Base-by-base conservation (phyloP, 2,888 invertebrate genomes). In the Catocala sponsa region DNA sequence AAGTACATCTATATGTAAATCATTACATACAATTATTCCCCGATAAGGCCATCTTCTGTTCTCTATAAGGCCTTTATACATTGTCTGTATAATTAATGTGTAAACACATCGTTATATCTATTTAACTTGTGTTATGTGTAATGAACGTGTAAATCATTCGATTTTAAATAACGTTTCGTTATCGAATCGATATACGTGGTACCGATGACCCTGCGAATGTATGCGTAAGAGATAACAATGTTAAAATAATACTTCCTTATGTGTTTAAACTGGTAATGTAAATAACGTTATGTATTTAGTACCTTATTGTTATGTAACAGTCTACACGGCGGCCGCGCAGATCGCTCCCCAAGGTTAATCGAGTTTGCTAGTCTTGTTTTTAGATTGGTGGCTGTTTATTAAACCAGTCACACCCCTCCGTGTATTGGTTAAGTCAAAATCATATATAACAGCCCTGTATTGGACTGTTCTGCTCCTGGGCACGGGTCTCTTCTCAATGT, bases 171-270 rank as follows among this genome's bases (percentile, higher is more conserved):
- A 68, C 59, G 58, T 63, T 63, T 64, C 48, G 65, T 64, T 72
- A 77, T 64, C 62, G 64, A 58, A 62, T 65, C 25, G 25, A 25
- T 25, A 25, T 25, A 25, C 66, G 76, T 76, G 71, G 63, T 60
- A 53, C 54, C 54, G 63, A 74, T 64, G 77, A 71, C 75, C 75
- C 74, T 76, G 75, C 48, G 42, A 51, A 49, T 67, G 59, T 63
- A 56, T 58, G 49, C 55, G 57, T 71, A 52, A 59, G 57, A 65
- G 77, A 80, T 80, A 80, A 74, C 70, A 70, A 60, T 56, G 61
- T 57, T 72, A 58, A 70, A 76, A 75, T 65, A 67, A 76, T 75
- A 71, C 68, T 80, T 78, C 80, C 79, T 73, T 75, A 59, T 79
- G 60, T 66, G 63, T 49, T 70, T 59, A 68, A 68, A 66, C 63